Evolutionary conservation across 1,140 invertebrate genomes (phyloP), one percentile per base, ranked within the genome.

Genomic region (Drosophila sturtevanti): DNA sequence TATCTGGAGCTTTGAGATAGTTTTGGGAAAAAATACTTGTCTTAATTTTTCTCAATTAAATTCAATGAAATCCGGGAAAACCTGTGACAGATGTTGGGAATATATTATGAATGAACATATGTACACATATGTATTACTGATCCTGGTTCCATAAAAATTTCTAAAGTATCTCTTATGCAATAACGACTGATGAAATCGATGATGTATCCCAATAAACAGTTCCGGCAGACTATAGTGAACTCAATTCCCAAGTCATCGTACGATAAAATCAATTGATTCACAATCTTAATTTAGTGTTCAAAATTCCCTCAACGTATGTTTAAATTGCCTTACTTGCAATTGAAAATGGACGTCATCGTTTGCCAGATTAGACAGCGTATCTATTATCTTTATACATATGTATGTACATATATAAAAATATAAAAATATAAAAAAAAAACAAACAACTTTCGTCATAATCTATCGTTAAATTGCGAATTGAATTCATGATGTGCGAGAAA

Each of bases 401-500:
- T 24, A 24, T 4, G 22, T 24, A 24, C 4, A 54, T 41, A 59
- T 51, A 21, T 44, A n/a, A 5, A 9, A 41, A n/a, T n/a, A n/a
- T n/a, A n/a, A n/a, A n/a, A n/a, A n/a, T n/a, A n/a, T n/a, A n/a
- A n/a, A n/a, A n/a, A n/a, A n/a, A n/a, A n/a, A n/a, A n/a, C n/a
- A n/a, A n/a, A n/a, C n/a, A n/a, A 54, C 16, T 54, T 44, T 48
- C 67, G 44, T 72, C 56, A 63, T 63, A 37, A 22, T 35, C 24
- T 22, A 41, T 65, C 27, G 41, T 48, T 48, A 48, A 48, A 35
- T 66, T 48, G 12, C 12, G 21, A 68, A 16, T 63, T 24, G 6
- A 38, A 72, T 48, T 62, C 31, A 38, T 70, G 31, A 72, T 6
- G 51, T 52, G 68, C 31, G 37, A 52, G 18, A 72, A 65, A 59